Conservation (phyloP, 2,888 invertebrate species). For the Rhamnusium bicolor region DNA sequence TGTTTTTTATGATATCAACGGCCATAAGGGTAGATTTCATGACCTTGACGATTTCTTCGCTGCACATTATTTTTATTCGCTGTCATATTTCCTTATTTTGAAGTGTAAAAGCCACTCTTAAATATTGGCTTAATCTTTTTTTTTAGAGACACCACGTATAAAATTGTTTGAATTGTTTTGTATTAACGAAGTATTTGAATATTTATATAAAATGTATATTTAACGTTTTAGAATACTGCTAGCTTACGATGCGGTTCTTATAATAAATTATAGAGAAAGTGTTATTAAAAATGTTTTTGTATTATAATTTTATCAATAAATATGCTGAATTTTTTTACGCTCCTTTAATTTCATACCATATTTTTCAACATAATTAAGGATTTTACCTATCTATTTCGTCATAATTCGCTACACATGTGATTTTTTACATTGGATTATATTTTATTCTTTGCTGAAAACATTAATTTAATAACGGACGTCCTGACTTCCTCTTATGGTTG, state of each 20-base stretch:
- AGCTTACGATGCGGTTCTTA: background rate
- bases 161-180: too few relatives aligned
- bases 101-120: too few relatives aligned
- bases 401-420: constrained; percentile 6
- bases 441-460: constrained; percentile 14
- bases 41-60: too few relatives aligned
- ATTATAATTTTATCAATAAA: background rate
- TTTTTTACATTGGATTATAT: constrained; percentile 15
- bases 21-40: too few relatives aligned
- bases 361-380: background rate
- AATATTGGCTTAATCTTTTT: too few relatives aligned
- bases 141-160: too few relatives aligned
- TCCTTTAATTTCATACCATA: background rate
- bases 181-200: too few relatives aligned
- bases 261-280: background rate
- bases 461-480: constrained; percentile 26
- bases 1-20: too few relatives aligned
- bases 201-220: too few relatives aligned
- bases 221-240: background rate
- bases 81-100: too few relatives aligned
- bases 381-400: constrained; percentile 4
- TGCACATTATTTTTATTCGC: too few relatives aligned
- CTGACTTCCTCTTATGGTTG: constrained; percentile 17
- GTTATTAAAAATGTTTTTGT: background rate
- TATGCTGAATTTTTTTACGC: background rate